phyloP scores from a whole-genome alignment of 2,888 invertebrate species.

The Eumacrocentrus americanus region DNA sequence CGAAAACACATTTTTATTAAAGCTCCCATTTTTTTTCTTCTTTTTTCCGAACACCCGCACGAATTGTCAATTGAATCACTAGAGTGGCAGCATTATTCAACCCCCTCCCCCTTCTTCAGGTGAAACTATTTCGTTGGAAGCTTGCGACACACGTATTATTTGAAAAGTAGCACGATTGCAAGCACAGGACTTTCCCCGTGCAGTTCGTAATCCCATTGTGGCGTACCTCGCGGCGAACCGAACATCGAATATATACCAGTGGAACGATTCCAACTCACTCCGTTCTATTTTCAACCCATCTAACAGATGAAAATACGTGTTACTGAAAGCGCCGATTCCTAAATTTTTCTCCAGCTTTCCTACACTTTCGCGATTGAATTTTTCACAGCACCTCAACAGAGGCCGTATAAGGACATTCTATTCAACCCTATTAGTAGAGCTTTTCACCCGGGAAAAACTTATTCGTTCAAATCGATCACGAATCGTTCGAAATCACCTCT shows the following conservation, averaged over 20 bases:
- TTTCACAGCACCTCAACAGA: too few relatives aligned
- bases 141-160: background rate
- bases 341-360: too few relatives aligned
- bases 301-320: too few relatives aligned
- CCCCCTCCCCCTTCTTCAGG: background rate
- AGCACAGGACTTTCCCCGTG: background rate
- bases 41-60: too few relatives aligned
- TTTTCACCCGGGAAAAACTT: too few relatives aligned
- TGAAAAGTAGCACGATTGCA: slow-evolving; percentile 5
- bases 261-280: slow-evolving; percentile 5
- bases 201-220: slow-evolving; percentile 23
- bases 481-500: too few relatives aligned
- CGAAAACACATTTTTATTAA: slow-evolving; percentile 41
- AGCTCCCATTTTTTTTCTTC: background rate
- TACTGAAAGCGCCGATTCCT: too few relatives aligned
- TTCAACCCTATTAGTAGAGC: too few relatives aligned
- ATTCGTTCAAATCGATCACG: too few relatives aligned
- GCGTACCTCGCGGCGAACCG: slow-evolving; percentile 15
- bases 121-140: background rate
- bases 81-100: background rate
- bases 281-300: too few relatives aligned
- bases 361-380: too few relatives aligned
- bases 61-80: slow-evolving; percentile 10
- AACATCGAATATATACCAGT: slow-evolving; percentile 17
- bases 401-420: too few relatives aligned